A percentile compares a stretch with the other conserved stretches of the same genome.
Evolutionary conservation across 2,888 invertebrate genomes (phyloP).

Genomic region (Chalcosyrphus nemorum): DNA sequence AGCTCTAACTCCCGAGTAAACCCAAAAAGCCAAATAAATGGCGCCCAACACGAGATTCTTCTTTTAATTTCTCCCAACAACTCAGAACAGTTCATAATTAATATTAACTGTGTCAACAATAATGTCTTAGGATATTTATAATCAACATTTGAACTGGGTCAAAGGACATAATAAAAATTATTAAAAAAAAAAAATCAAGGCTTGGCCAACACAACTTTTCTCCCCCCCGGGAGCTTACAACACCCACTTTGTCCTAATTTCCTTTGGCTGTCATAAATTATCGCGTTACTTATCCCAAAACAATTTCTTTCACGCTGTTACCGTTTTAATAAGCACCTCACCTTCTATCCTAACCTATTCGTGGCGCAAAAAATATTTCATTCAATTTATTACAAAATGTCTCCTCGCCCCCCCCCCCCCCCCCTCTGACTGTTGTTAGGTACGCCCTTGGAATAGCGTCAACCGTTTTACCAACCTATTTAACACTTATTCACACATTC

Average conservation of each 20-base stretch:
- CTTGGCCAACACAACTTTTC: neutral
- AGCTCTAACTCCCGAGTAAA: no score
- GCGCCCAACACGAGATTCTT: neutral
- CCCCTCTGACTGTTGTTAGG: no score
- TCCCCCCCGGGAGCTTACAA: conserved; percentile 6
- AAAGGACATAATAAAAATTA: conserved; percentile 7
- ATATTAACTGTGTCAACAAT: no score
- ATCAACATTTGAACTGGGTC: neutral
- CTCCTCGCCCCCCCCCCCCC: no score
- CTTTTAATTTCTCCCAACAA: no score
- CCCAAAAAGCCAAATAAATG: neutral
- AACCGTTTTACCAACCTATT: conserved; percentile 37
- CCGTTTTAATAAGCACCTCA: conserved; percentile 26
- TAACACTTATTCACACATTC: conserved; percentile 61
- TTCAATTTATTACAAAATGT: conserved; percentile 47
- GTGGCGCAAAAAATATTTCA: conserved; percentile 30
- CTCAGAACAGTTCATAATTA: no score
- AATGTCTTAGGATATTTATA: neutral
- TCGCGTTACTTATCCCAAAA: conserved; percentile 30
- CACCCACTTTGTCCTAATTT: conserved; percentile 37
- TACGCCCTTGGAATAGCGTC: neutral
- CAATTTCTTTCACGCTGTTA: conserved; percentile 21
- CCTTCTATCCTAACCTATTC: conserved; percentile 31
- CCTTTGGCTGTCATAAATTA: conserved; percentile 30
- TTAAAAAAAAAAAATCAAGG: conserved; percentile 40